These are phyloP conservation scores for Tipula helvola DNA, from an alignment of 2,888 invertebrate species.

Conservation along the genomic window DNA sequence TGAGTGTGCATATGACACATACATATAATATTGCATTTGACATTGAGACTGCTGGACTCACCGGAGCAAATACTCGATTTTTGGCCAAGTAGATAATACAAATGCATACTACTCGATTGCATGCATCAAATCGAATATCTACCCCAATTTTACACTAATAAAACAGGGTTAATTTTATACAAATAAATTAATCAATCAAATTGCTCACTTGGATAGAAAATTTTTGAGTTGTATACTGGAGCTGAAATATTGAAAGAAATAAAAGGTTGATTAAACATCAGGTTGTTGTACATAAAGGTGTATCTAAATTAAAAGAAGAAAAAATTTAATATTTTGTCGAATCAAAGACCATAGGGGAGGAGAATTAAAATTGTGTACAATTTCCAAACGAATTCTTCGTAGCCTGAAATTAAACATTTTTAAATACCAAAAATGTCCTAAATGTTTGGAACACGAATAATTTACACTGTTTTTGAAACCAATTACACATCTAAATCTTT, in stretches of 20 bases:
- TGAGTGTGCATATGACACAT: not conserved
- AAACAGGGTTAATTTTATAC: not conserved
- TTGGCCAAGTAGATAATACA: not conserved
- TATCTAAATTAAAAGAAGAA: not conserved
- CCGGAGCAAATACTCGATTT: not conserved
- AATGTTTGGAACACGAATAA: too few relatives aligned
- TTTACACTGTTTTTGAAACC: too few relatives aligned
- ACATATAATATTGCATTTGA: not conserved
- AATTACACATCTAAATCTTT: too few relatives aligned
- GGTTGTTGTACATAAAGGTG: not conserved
- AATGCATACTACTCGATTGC: not conserved
- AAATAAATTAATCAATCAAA: not conserved
- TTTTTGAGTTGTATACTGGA: not conserved
- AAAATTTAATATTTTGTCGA: not conserved
- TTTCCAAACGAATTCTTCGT: too few relatives aligned
- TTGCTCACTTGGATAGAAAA: not conserved
- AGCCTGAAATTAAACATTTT: too few relatives aligned
- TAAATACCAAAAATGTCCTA: too few relatives aligned
- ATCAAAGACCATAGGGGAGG: too few relatives aligned
- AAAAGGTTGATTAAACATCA: not conserved
- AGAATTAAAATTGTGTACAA: too few relatives aligned
- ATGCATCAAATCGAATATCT: not conserved
- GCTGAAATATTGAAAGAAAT: constrained; percentile 4
- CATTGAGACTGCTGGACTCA: not conserved
- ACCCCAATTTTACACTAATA: not conserved